Conservation (phyloP, 2,888 invertebrate species). For the Acleris sparsana region DNA sequence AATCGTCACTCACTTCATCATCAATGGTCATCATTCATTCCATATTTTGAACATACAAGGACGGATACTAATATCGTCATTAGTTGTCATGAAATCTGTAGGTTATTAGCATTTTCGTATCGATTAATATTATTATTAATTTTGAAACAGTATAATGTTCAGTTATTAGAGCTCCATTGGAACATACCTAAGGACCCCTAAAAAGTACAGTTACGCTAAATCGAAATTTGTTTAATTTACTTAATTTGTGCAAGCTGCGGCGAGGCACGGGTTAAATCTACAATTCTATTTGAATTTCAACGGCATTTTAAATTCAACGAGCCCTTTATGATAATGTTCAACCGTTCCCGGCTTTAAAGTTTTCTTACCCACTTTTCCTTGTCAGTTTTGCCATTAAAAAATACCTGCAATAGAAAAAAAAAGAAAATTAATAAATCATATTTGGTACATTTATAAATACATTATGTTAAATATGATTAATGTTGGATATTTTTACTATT, state of each 20-base stretch:
- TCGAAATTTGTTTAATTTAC: constrained; percentile 27
- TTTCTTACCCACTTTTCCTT: constrained; percentile 48
- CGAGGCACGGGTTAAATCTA: constrained; percentile 28
- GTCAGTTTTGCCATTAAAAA: constrained; percentile 66
- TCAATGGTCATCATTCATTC: too few species aligned
- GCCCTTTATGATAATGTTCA: constrained; percentile 62
- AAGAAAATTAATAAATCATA: constrained; percentile 36
- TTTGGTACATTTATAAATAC: constrained; percentile 11
- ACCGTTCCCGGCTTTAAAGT: constrained; percentile 48
- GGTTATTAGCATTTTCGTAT: too few species aligned
- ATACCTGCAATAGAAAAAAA: constrained; percentile 73
- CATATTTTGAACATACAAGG: too few species aligned
- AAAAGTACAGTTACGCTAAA: neutral
- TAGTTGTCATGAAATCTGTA: too few species aligned
- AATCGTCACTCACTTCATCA: too few species aligned
- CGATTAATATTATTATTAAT: too few species aligned
- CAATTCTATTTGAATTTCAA: constrained; percentile 60
- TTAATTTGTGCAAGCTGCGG: constrained; percentile 32
- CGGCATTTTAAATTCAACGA: constrained; percentile 61
- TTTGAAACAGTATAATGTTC: too few species aligned
- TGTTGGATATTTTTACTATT: too few species aligned
- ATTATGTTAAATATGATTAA: neutral
- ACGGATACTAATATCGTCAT: too few species aligned
- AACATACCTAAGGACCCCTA: too few species aligned
- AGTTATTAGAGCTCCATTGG: too few species aligned